These are phyloP conservation scores for Anas capensis DNA, from an alignment of 2,797 vertebrate species.

Conservation along the genomic window DNA sequence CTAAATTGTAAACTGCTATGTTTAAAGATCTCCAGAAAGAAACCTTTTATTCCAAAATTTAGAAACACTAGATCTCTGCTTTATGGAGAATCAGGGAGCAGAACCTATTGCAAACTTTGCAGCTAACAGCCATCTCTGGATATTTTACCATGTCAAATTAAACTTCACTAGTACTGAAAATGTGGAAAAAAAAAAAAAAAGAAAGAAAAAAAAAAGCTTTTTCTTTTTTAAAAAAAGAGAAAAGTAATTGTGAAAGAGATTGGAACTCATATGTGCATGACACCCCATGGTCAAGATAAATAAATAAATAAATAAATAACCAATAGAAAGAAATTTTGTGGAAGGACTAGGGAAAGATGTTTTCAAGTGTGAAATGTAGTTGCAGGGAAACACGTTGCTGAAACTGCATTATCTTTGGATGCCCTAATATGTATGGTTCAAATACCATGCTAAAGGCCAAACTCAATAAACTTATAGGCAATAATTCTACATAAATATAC, in stretches of 20 bases:
- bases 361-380: background rate
- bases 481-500: conserved; percentile 31
- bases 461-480: conserved; percentile 50
- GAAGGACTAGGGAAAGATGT: background rate
- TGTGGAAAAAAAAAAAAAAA: background rate
- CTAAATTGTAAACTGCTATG: background rate
- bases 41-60: background rate
- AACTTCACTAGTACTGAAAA: background rate
- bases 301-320: too few species aligned
- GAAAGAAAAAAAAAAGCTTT: too few species aligned
- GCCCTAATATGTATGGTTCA: background rate
- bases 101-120: background rate
- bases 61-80: background rate
- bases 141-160: background rate
- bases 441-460: conserved; percentile 39
- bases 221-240: background rate
- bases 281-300: background rate
- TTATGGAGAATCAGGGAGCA: background rate
- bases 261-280: background rate
- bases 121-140: conserved; percentile 13
- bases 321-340: background rate
- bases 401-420: conserved; percentile 27
- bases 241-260: background rate
- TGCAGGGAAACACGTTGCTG: conserved; percentile 5
- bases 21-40: background rate